Evolutionary conservation across 2,888 invertebrate species (phyloP).

Genomic region (Diloba caeruleocephala): DNA sequence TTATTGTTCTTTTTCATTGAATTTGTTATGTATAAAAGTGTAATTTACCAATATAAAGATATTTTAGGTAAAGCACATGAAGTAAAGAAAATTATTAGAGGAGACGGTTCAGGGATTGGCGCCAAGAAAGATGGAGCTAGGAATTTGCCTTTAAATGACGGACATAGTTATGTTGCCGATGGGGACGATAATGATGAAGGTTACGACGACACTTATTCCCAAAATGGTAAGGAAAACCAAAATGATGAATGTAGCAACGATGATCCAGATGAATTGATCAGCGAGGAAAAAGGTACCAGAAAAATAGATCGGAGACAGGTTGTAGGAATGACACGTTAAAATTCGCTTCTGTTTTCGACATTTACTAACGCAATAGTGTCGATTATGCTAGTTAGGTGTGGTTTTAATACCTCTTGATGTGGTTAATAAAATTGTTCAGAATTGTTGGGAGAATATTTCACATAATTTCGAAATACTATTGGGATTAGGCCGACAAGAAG

Average conservation of each 20-base stretch:
- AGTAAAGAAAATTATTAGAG: conserved; percentile 1
- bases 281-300: not conserved
- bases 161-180: not conserved
- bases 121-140: not conserved
- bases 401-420: too few species aligned
- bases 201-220: not conserved
- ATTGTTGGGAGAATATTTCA: too few species aligned
- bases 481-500: too few species aligned
- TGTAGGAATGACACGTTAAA: too few species aligned
- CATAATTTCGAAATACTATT: too few species aligned
- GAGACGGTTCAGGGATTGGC: not conserved
- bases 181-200: not conserved
- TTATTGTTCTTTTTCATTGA: not conserved
- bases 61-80: conserved; percentile 13
- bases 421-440: too few species aligned
- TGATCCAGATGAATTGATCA: not conserved
- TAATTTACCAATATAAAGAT: not conserved
- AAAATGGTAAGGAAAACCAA: not conserved
- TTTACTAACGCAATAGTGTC: too few species aligned
- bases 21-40: not conserved
- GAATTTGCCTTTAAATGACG: not conserved
- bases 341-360: too few species aligned
- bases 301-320: too few species aligned
- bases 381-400: too few species aligned
- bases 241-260: too few species aligned